Base-by-base conservation (phyloP, 2,888 invertebrate species). In the Nematopogon swammerdamellus region DNA sequence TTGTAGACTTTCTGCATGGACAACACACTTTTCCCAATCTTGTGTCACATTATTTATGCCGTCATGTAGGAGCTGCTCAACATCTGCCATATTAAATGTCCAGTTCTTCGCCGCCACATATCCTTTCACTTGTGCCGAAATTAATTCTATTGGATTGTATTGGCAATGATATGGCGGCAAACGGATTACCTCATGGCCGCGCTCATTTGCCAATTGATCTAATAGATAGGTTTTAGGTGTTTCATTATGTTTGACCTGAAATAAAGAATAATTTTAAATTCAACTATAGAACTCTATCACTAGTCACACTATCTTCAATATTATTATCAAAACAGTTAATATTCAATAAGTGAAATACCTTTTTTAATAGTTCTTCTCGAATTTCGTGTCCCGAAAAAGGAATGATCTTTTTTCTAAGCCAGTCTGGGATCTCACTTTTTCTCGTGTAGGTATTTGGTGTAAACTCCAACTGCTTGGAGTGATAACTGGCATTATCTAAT, bases 101-200 rank as follows among this genome's bases (percentile, higher is more conserved):
- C 10, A 2, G 45, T 25, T 45, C 45, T 45, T 45, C 10, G 45
- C 14, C 45, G 25, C 19, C 5, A 19, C 16, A 3, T 20, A 11
- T 18, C 20, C 25, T 45, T 45, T 45, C 10, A 45, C 25, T 45
- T 51, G 51, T 14, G 50, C 48, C 45, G 48, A 50, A 20, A 52
- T 49, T 43, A 53, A 46, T 19, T 48, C 48, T 10, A 48, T 48
- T 2, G 49, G 48, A 47, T 52, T 51, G 36, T 53, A 53, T 49
- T 50, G 50, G 44, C 50, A 51, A 19, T 53, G 51, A 44, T 52
- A 50, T 2, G 50, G 51, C 25, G 52, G 48, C 17, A 53, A 43
- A 18, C 48, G 48, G 10, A 48, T 44, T 10, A 48, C 48, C 43
- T 48, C 48, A 16, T 48, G 48, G 6, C 48, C 48, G 3, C n/a